Conservation (phyloP, 2,113 vertebrate species). For the Pachycephala philippinensis region DNA sequence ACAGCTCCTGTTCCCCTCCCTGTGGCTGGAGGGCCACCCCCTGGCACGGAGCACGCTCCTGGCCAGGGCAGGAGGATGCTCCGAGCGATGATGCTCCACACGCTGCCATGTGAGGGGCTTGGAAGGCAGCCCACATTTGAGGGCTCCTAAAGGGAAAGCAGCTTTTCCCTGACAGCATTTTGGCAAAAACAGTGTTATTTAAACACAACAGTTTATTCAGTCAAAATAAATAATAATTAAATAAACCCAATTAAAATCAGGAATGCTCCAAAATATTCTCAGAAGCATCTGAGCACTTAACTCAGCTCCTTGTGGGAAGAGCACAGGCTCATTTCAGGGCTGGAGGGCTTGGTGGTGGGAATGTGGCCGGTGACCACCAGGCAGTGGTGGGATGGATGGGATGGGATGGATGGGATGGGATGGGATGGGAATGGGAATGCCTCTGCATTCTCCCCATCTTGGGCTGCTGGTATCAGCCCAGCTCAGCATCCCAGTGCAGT, state of each 20-base stretch:
- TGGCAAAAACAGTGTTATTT: not conserved
- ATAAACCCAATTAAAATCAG: not conserved
- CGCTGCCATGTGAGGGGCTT: not conserved
- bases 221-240: constrained; percentile 46
- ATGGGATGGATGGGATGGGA: no score
- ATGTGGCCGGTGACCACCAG: rapidly evolving
- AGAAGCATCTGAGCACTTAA: not conserved
- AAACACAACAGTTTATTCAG: constrained; percentile 8
- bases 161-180: not conserved
- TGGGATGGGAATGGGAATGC: no score
- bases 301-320: rapidly evolving
- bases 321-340: rapidly evolving
- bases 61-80: not conserved
- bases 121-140: constrained; percentile 4
- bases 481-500: rapidly evolving
- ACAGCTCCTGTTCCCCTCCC: not conserved
- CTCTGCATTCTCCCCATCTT: not conserved
- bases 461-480: not conserved
- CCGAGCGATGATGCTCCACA: rapidly evolving
- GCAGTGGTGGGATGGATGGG: no score
- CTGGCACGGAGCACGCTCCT: rapidly evolving
- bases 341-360: not conserved
- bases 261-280: not conserved
- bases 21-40: rapidly evolving
- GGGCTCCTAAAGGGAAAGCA: constrained; percentile 26